Evolutionary conservation across 2,888 invertebrate species (phyloP), one percentile per base, ranked within the genome.

Genomic region (Pristionchus exspectatus): DNA sequence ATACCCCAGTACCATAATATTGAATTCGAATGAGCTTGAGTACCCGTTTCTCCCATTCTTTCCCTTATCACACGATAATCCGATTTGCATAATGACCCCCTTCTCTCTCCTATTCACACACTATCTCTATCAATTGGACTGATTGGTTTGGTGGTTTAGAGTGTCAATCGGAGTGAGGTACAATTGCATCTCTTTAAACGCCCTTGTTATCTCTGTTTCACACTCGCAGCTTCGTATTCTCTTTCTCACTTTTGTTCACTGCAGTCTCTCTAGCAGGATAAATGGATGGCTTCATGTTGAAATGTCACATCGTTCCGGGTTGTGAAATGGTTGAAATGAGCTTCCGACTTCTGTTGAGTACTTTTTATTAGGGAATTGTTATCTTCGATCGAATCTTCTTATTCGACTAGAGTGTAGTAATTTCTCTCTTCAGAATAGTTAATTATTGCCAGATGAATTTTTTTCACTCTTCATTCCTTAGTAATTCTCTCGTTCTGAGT

Each of bases 11-110:
- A 81, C 81, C 81, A 81, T 81, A 81, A 81, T 81, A 77, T 72
- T 81, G 81, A 81, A 81, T 50, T 81, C 50, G 50, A 81, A 81
- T 81, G 81, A 81, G 81, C 81, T 81, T 81, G 81, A 54, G 54
- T n/a, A 81, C 81, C 33, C 21, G 44, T 69, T 69, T 69, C 59
- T n/a, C 69, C 30, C 30, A 72, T 72, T 63, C 69, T 30, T 30
- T 72, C 81, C 81, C 50, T n/a, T 50, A 10, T 81, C 50, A 44
- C 81, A 72, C 72, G 10, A 38, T 44, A 24, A 27, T 54, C 50
- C 81, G 44, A 81, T 81, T 54, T 81, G 81, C 81, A 81, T 81
- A 81, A 81, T 24, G n/a, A 77, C 44, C 30, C n/a, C 30, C 4
- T 18, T 81, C 50, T 50, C 81, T 81, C 81, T 81, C 81, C 81